Base-by-base conservation (phyloP, 2,888 invertebrate genomes). In the Anoncus sp. region DNA sequence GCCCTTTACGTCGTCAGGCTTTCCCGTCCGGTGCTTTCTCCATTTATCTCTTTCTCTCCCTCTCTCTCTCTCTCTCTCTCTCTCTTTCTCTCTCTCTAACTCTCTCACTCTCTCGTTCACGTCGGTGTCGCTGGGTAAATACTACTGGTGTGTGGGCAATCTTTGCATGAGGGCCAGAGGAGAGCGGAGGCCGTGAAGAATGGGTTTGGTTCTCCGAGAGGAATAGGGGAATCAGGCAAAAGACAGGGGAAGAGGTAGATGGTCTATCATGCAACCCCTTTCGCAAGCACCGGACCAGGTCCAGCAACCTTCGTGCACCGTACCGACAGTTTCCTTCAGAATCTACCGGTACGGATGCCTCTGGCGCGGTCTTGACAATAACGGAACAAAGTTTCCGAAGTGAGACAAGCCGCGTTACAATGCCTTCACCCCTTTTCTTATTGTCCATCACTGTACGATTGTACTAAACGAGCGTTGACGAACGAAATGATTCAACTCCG, bases 321-420 rank as follows among this genome's bases (percentile, higher is more conserved):
- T 53, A 62, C 60, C 81, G 57, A 73, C 73, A 77, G 70, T 75
- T 51, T 49, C 70, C 69, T 75, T 67, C 70, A 77, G 70, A 71
- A 79, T 75, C 69, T 69, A 63, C 38, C 55, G 55, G 67, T 31
- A 51, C 70, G 14, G 66, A 67, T 60, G 73, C 66, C 69, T 72
- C 75, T 81, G 81, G 79, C 75, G 80, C 77, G 72, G 81, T 62
- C 60, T 57, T 80, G 80, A 83, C 82, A 85, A 87, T 87, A 88
- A 84, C 87, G 86, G 87, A 86, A 85, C 87, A 89, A 89, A 89
- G 88, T 89, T 89, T 87, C 86, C 84, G 83, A 87, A 88, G 86
- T 88, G 88, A 88, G 86, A 88, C 89, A 86, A 87, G 85, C 88
- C 87, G 85, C 89, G 88, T 88, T 89, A 88, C 88, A 89, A 89